These are phyloP conservation scores for Zootoca vivipara DNA, from an alignment of 2,113 vertebrate species.

Conservation along the genomic window DNA sequence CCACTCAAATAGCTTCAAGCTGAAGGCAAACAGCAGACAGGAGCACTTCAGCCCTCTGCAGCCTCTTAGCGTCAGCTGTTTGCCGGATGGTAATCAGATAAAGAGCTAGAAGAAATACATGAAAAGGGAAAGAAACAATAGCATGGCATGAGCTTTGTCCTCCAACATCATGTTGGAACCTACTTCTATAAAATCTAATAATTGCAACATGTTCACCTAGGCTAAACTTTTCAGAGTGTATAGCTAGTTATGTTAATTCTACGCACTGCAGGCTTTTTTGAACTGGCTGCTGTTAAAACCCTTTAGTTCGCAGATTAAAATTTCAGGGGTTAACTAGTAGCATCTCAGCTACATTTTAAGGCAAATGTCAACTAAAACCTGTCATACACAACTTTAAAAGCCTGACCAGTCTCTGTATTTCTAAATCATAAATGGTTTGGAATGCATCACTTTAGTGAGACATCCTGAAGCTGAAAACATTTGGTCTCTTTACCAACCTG, in stretches of 20 bases:
- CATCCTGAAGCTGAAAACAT: conserved; percentile 75
- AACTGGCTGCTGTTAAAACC: conserved; percentile 63
- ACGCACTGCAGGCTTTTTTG: conserved; percentile 71
- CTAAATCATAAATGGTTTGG: conserved; percentile 60
- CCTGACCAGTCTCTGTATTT: conserved; percentile 61
- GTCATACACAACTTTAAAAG: conserved; percentile 70
- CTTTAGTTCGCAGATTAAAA: conserved; percentile 74
- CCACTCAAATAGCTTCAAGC: conserved; percentile 77
- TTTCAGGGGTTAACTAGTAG: conserved; percentile 79
- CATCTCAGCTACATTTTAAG: conserved; percentile 77
- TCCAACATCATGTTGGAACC: conserved; percentile 65
- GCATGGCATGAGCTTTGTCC: conserved; percentile 74
- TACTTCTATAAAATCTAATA: conserved; percentile 72
- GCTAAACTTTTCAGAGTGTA: conserved; percentile 75
- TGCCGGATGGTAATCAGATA: conserved; percentile 86
- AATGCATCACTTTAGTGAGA: conserved; percentile 70
- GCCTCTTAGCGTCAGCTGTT: conserved; percentile 86
- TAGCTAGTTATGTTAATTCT: conserved; percentile 72
- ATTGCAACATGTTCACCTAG: conserved; percentile 73
- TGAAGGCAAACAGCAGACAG: conserved; percentile 83
- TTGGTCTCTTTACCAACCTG: conserved; percentile 70
- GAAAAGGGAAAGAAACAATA: conserved; percentile 78
- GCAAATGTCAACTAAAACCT: conserved; percentile 71
- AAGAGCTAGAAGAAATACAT: conserved; percentile 81
- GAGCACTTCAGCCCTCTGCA: conserved; percentile 84